Percentiles rank a stretch among this genome's conserved stretches.
These are phyloP conservation scores for Desoria tigrina DNA, from an alignment of 2,888 invertebrate genomes.

Conservation along the genomic window DNA sequence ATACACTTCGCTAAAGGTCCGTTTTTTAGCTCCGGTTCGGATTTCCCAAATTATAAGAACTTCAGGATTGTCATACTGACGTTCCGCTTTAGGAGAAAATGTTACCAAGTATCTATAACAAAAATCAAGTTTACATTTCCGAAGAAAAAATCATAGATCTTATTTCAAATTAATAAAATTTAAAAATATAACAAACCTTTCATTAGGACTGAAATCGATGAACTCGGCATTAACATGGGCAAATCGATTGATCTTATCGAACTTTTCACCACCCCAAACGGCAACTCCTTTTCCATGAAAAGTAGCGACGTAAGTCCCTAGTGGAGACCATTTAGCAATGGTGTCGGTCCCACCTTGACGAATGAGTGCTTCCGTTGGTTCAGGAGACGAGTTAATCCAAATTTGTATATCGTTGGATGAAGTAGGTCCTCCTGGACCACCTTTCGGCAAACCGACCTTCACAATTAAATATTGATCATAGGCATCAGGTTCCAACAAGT, in stretches of 20 bases:
- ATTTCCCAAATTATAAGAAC: slow-evolving; percentile 94
- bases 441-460: slow-evolving; percentile 50
- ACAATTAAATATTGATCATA: slow-evolving; percentile 89
- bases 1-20: slow-evolving; percentile 82
- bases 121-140: neutral
- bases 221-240: slow-evolving; percentile 87
- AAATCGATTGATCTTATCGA: slow-evolving; percentile 88
- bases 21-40: slow-evolving; percentile 87
- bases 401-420: slow-evolving; percentile 82
- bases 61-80: slow-evolving; percentile 67
- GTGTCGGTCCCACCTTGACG: slow-evolving; percentile 93
- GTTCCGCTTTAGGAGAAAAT: slow-evolving; percentile 76
- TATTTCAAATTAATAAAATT: neutral
- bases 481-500: slow-evolving; percentile 89
- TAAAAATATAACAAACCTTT: slow-evolving; percentile 64
- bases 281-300: slow-evolving; percentile 95
- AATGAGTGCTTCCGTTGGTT: slow-evolving; percentile 78
- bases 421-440: slow-evolving; percentile 58
- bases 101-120: slow-evolving; percentile 78
- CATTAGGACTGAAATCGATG: slow-evolving; percentile 96
- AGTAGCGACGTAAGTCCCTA: slow-evolving; percentile 93
- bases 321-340: slow-evolving; percentile 94
- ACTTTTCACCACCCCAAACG: slow-evolving; percentile 94
- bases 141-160: slow-evolving; percentile 13
- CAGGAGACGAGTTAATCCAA: slow-evolving; percentile 86